phyloP scores from a whole-genome alignment of 2,888 invertebrate genomes.

The Thymelicus sylvestris region DNA sequence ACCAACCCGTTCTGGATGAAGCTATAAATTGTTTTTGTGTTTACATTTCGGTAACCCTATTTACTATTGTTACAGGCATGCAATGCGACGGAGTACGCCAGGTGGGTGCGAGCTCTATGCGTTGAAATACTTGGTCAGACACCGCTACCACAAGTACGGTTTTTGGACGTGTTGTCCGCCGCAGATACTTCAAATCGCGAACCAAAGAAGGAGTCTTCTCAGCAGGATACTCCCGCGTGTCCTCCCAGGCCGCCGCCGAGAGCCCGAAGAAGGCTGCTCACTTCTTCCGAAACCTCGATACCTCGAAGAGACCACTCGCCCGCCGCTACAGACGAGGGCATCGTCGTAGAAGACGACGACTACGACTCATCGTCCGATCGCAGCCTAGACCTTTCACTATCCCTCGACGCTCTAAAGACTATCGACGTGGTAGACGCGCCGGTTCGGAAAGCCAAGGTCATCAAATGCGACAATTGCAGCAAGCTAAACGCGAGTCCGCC shows the following conservation, averaged over 20 bases:
- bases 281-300: conserved; percentile 70
- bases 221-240: conserved; percentile 65
- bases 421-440: conserved; percentile 74
- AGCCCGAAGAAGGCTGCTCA: conserved; percentile 72
- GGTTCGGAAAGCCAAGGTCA: conserved; percentile 71
- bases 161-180: conserved; percentile 88
- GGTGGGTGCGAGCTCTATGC: conserved; percentile 90
- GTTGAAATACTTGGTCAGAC: conserved; percentile 91
- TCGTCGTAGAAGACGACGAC: conserved; percentile 82
- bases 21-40: conserved; percentile 51
- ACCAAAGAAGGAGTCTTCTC: conserved; percentile 70
- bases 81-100: conserved; percentile 88
- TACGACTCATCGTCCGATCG: conserved; percentile 84
- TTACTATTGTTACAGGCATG: conserved; percentile 86
- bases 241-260: conserved; percentile 77
- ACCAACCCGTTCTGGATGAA: conserved; percentile 46
- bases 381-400: conserved; percentile 81
- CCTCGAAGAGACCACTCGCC: conserved; percentile 76
- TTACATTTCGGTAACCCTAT: conserved; percentile 34
- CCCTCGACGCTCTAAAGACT: conserved; percentile 80
- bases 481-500: conserved; percentile 65
- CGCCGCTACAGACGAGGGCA: conserved; percentile 82
- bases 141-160: conserved; percentile 89
- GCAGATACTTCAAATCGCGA: conserved; percentile 77
- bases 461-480: conserved; percentile 78